Evolutionary conservation across 2,888 invertebrate species (phyloP).

Genomic region (Idaea dimidiata): DNA sequence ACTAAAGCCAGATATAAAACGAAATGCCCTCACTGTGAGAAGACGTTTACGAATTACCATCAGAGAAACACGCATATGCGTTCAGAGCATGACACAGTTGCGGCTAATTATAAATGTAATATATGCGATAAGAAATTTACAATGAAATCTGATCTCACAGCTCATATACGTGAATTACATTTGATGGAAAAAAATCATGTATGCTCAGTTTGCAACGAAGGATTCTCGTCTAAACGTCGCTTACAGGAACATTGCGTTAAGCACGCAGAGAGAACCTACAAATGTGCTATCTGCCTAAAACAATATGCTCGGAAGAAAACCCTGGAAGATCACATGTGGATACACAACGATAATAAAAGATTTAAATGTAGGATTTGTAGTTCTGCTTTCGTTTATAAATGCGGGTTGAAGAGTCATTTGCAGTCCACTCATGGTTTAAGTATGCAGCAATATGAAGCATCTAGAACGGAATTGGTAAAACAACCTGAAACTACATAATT

Average conservation of each 20-base stretch:
- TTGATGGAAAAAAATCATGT: neutral
- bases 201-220: neutral
- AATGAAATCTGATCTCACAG: slow-evolving; percentile 39
- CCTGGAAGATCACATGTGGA: slow-evolving; percentile 68
- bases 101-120: slow-evolving; percentile 50
- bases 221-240: neutral
- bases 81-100: slow-evolving; percentile 40
- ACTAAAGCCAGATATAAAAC: slow-evolving; percentile 27
- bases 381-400: neutral
- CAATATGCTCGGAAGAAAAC: slow-evolving; percentile 70
- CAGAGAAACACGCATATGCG: slow-evolving; percentile 1
- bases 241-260: slow-evolving; percentile 48
- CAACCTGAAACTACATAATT: neutral
- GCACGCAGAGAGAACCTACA: slow-evolving; percentile 73
- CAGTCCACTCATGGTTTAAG: neutral
- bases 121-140: slow-evolving; percentile 64
- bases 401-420: neutral
- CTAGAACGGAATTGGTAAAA: neutral
- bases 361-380: slow-evolving; percentile 35
- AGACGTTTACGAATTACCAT: slow-evolving; percentile 9
- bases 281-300: slow-evolving; percentile 74
- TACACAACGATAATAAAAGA: slow-evolving; percentile 67
- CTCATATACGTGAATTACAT: slow-evolving; percentile 18
- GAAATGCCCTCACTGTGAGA: slow-evolving; percentile 32
- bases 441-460: neutral